Percentiles rank a stretch among this genome's conserved stretches.
Evolutionary conservation across 2,113 vertebrate genomes (phyloP).

Genomic region (Amblyornis subalaris): DNA sequence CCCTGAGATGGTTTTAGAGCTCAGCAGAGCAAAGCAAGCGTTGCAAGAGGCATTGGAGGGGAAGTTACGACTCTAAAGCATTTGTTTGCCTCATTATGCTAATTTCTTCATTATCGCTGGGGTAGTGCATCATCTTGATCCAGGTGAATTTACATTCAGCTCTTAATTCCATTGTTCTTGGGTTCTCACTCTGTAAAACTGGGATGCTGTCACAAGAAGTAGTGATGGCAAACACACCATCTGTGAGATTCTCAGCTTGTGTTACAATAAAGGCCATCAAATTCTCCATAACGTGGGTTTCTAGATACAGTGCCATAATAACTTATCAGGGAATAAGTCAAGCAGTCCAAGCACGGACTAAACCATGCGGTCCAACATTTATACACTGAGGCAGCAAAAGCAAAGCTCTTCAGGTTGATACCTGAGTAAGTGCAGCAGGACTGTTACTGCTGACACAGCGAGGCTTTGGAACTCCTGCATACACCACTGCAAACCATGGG

Average conservation of each 20-base stretch:
- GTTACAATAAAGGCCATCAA: not conserved
- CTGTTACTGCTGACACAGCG: not conserved
- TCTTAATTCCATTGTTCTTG: not conserved
- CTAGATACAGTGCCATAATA: not conserved
- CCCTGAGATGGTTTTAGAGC: not conserved
- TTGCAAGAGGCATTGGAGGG: not conserved
- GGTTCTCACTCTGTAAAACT: not conserved
- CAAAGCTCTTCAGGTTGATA: not conserved
- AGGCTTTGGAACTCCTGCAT: not conserved
- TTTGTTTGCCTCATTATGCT: constrained; percentile 23
- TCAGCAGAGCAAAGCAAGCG: not conserved
- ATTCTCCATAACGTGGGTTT: not conserved
- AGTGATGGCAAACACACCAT: not conserved
- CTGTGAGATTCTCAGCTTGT: not conserved
- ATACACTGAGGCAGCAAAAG: not conserved
- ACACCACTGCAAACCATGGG: not conserved
- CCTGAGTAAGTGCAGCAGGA: not conserved
- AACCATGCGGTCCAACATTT: not conserved
- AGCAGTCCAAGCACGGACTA: not conserved
- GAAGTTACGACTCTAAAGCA: not conserved
- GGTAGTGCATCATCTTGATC: not conserved
- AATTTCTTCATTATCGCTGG: constrained; percentile 16
- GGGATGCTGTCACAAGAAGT: not conserved
- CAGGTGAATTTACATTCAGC: constrained; percentile 14
- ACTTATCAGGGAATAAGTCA: not conserved